Base-by-base conservation (phyloP, 2,113 vertebrate genomes). In the Ibidorhyncha struthersii region DNA sequence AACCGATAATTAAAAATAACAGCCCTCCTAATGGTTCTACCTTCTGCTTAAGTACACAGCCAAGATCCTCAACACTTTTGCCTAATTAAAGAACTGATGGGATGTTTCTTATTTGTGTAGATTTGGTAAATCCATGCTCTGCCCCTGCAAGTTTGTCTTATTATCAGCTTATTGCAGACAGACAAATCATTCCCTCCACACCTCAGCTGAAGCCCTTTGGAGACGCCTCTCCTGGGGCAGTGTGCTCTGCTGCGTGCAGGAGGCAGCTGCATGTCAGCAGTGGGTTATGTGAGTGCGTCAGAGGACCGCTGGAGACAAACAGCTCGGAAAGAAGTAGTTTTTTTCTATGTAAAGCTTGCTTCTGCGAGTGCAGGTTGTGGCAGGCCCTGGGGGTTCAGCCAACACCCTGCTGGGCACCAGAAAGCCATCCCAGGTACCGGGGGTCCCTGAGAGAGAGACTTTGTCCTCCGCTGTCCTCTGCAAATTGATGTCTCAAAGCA, bases 1-100 rank as follows among this genome's bases (percentile, higher is more conserved):
- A 89, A 69, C 25, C 41, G 77, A 53, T 93, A 91, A 94, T 91
- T 91, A 89, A 95, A 96, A 97, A 58, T 93, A 96, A 94, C 91
- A 95, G 30, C 94, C 26, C 83, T 77, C 19, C 30, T 89, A 93
- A 91, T 49, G 38, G 40, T 69, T 91, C 58, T 63, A 82, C 80
- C 74, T 94, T 89, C 94, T 94, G 89, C 74, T 89, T 66, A 93
- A 87, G 23, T 18, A 82, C 70, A 80, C n/a, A 85, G 70, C 56
- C 93, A 91, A 82, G 81, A 82, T 70, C 53, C 58, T 84, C 45
- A 72, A 49, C 30, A n/a, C 3, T 84, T 81, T 34, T 41, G 34
- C 36, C 6, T 15, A 65, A 92, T 76, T 89, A 87, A 96, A 77
- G 74, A 73, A 77, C 58, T 36, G 70, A 93, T 30, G 45, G 34